Evolutionary conservation across 2,888 invertebrate species (phyloP).

Genomic region (Zelleria hepariella): DNA sequence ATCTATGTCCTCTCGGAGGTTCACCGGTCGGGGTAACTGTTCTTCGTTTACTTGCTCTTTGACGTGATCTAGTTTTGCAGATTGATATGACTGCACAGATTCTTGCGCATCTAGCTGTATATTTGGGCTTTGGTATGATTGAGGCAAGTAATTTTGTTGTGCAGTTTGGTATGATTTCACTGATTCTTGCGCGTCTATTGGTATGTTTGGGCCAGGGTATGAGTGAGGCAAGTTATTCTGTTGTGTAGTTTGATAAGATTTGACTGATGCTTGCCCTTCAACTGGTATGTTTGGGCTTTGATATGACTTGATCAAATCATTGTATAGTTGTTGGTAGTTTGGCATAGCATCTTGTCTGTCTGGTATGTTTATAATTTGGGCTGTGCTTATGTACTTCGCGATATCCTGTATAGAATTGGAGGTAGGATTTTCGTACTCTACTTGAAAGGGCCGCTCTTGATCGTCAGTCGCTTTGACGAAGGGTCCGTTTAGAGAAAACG

Average conservation of each 20-base stretch:
- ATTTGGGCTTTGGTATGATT: neutral
- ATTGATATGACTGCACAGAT: too few relatives aligned
- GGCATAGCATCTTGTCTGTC: neutral
- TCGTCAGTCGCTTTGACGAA: conserved; percentile 10
- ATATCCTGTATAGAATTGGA: neutral
- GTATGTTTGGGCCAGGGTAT: conserved; percentile 7
- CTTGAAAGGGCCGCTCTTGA: neutral
- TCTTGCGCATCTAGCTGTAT: neutral
- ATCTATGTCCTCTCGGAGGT: conserved; percentile 32
- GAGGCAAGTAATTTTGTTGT: neutral
- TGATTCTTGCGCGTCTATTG: conserved; percentile 23
- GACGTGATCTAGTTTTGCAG: too few relatives aligned
- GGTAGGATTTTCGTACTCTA: neutral
- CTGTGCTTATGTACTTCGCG: neutral
- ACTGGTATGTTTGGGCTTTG: too few relatives aligned
- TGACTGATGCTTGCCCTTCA: too few relatives aligned
- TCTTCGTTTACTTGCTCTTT: conserved; percentile 27
- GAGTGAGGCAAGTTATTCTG: too few relatives aligned
- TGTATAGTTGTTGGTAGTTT: neutral
- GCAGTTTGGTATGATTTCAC: conserved; percentile 14
- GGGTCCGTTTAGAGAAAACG: conserved; percentile 15
- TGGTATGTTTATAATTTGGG: neutral
- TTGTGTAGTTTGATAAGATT: too few relatives aligned
- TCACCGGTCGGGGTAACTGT: conserved; percentile 38
- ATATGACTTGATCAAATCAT: too few relatives aligned